Conservation (phyloP, 2,888 invertebrate genomes). For the Caenorhabditis zanzibari region DNA sequence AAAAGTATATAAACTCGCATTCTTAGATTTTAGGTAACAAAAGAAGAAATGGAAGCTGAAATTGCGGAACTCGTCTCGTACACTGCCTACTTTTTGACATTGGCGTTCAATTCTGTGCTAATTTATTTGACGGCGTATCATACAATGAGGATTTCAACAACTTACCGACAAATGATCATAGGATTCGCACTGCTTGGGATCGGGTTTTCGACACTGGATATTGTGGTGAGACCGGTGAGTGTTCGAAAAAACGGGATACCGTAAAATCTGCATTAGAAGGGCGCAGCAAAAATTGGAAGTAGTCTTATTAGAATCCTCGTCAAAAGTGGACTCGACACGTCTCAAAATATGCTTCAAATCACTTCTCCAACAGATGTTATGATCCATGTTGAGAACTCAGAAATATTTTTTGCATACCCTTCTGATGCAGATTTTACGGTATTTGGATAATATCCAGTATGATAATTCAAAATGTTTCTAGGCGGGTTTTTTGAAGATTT, state of each 20-base stretch:
- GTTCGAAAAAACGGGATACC: not conserved
- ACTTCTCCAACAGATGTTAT: no score
- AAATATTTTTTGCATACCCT: no score
- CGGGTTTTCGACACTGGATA: constrained; percentile 28
- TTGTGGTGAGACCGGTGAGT: constrained; percentile 49
- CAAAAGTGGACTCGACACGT: no score
- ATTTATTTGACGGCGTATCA: constrained; percentile 26
- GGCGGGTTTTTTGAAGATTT: no score
- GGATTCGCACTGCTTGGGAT: constrained; percentile 40
- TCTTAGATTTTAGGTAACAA: not conserved
- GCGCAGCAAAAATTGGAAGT: no score
- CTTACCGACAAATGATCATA: constrained; percentile 28
- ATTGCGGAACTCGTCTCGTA: constrained; percentile 3
- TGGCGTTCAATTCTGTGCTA: constrained; percentile 8
- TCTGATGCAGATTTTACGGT: no score
- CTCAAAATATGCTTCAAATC: no score
- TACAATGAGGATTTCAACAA: constrained; percentile 8
- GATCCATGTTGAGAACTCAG: no score
- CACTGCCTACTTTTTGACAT: constrained; percentile 14
- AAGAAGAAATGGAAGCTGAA: constrained; percentile 16
- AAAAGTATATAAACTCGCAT: not conserved
- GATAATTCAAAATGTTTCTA: no score
- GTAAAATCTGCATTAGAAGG: no score
- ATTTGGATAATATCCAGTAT: no score
- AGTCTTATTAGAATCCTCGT: no score